Evolutionary conservation across 92 coral and sea anemone genomes (phyloP).

Genomic region (Porites lobata): DNA sequence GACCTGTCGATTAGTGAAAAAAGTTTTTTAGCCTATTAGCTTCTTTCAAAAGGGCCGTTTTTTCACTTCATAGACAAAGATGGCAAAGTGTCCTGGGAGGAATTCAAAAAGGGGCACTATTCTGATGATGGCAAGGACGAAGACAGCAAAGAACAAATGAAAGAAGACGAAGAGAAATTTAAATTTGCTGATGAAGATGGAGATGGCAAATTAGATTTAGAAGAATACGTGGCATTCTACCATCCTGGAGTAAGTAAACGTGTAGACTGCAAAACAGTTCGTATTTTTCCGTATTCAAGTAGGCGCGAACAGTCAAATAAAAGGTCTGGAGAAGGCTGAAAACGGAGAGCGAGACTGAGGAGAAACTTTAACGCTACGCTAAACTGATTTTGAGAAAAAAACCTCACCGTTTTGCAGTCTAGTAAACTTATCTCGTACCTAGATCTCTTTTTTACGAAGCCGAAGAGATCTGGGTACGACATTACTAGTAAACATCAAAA

Average conservation of each 20-base stretch:
- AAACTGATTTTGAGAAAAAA: no score
- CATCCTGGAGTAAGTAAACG: constrained; percentile 81
- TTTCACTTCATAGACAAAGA: constrained; percentile 76
- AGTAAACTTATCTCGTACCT: no score
- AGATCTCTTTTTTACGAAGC: no score
- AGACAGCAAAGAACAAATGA: constrained; percentile 77
- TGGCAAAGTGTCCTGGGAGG: constrained; percentile 92
- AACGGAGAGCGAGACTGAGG: no score
- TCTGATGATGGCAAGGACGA: constrained; percentile 75
- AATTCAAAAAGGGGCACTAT: constrained; percentile 87
- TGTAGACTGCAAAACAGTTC: no score
- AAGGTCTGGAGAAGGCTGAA: no score
- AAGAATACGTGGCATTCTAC: constrained; percentile 82
- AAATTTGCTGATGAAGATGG: constrained; percentile 85
- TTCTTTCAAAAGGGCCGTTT: not conserved
- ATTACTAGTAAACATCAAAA: no score
- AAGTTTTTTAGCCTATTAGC: not conserved
- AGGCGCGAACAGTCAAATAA: no score
- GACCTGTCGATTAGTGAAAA: not conserved
- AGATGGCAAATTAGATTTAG: constrained; percentile 77
- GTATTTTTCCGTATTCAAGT: no score
- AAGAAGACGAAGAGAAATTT: constrained; percentile 84
- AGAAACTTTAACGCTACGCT: no score
- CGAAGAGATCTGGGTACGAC: no score
- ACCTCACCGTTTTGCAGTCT: no score